Percentiles rank a stretch among this genome's conserved stretches.
Conservation (phyloP, 2,797 vertebrate genomes). For the Sebastolobus altivelis region DNA sequence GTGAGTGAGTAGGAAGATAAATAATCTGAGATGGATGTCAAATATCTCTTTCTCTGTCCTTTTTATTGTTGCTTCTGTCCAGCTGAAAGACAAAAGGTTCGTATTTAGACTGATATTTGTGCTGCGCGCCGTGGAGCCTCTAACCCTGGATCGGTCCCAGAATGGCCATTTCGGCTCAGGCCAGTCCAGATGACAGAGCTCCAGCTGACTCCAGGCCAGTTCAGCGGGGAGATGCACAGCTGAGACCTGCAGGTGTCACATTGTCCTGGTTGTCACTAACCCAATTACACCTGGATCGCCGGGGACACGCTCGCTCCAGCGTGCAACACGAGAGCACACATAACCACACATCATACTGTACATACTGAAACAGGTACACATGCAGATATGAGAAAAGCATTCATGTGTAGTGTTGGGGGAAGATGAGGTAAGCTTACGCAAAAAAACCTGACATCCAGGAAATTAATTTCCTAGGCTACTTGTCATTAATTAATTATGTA, state of each 20-base stretch:
- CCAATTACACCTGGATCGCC: slow-evolving; percentile 80
- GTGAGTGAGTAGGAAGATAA: neutral
- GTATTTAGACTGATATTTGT: slow-evolving; percentile 61
- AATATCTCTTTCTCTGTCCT: slow-evolving; percentile 20
- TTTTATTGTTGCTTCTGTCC: slow-evolving; percentile 25
- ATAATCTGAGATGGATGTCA: slow-evolving; percentile 22
- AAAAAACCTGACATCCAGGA: slow-evolving; percentile 46
- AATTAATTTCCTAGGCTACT: slow-evolving; percentile 57
- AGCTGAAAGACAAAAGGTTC: slow-evolving; percentile 57
- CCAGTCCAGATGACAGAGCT: slow-evolving; percentile 75
- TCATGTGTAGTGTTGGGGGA: slow-evolving; percentile 8
- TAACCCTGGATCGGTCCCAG: slow-evolving; percentile 68
- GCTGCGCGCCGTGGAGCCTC: slow-evolving; percentile 41
- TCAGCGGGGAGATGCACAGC: slow-evolving; percentile 73
- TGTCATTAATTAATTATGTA: slow-evolving; percentile 67
- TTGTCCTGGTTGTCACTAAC: slow-evolving; percentile 83
- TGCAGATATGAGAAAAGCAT: slow-evolving; percentile 13
- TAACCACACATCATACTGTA: slow-evolving; percentile 10
- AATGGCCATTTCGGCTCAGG: slow-evolving; percentile 53
- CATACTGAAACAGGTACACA: slow-evolving; percentile 21
- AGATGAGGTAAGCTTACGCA: slow-evolving; percentile 44
- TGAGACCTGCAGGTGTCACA: slow-evolving; percentile 82
- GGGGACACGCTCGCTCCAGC: slow-evolving; percentile 44
- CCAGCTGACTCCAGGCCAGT: slow-evolving; percentile 79
- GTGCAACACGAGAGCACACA: slow-evolving; percentile 32